phyloP scores from a whole-genome alignment of 2,888 invertebrate genomes.

The Parthenolecanium corni region DNA sequence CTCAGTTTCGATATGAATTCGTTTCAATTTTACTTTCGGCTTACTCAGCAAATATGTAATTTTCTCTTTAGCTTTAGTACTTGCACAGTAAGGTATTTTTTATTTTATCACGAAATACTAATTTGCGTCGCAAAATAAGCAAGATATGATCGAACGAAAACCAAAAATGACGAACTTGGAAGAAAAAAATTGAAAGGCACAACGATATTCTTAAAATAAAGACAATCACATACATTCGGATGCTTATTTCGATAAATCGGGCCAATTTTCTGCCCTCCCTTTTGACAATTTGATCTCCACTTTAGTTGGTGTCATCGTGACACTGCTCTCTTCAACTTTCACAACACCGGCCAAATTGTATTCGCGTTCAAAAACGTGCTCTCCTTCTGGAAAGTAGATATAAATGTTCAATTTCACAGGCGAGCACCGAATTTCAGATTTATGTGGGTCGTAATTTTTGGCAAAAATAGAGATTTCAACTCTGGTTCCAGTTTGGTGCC shows the following conservation, averaged over 20 bases:
- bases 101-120: no score
- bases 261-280: conserved; percentile 74
- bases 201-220: background rate
- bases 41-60: no score
- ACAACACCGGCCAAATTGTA: conserved; percentile 74
- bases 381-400: conserved; percentile 66
- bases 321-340: conserved; percentile 56
- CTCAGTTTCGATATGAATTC: no score
- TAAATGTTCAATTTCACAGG: conserved; percentile 64
- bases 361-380: conserved; percentile 60
- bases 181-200: background rate
- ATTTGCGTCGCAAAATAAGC: no score
- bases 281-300: conserved; percentile 85
- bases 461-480: conserved; percentile 83
- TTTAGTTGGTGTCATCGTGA: conserved; percentile 75
- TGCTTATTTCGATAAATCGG: background rate
- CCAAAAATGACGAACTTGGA: no score
- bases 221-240: background rate
- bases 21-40: no score
- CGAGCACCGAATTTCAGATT: conserved; percentile 66
- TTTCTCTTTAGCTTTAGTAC: no score
- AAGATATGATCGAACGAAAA: no score
- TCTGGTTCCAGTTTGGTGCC: conserved; percentile 81
- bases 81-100: no score
- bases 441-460: conserved; percentile 71